Conservation (phyloP, 2,888 invertebrate species). For the Osmoderma eremita region DNA sequence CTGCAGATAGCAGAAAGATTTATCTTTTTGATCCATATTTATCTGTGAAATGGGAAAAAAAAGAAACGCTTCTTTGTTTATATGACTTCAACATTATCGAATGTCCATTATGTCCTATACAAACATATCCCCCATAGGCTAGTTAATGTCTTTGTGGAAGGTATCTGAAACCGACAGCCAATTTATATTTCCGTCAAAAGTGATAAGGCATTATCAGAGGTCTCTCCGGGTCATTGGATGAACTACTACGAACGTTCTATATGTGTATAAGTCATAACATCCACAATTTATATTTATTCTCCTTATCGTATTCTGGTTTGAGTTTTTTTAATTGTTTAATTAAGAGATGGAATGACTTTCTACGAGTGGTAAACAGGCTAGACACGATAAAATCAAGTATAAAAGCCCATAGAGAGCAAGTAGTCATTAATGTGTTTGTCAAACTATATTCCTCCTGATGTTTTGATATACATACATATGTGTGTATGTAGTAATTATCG, state of each 20-base stretch:
- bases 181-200: slow-evolving; percentile 42
- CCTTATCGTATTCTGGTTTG: slow-evolving; percentile 16
- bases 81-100: slow-evolving; percentile 11
- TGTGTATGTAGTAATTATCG: not conserved
- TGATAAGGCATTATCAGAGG: slow-evolving; percentile 44
- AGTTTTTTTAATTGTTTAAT: slow-evolving; percentile 29
- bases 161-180: slow-evolving; percentile 39
- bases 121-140: slow-evolving; percentile 26
- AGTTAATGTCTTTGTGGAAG: slow-evolving; percentile 37
- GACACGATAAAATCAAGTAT: slow-evolving; percentile 8
- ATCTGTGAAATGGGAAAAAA: slow-evolving; percentile 5
- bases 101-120: slow-evolving; percentile 26
- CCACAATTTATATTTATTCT: slow-evolving; percentile 29
- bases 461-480: slow-evolving; percentile 4
- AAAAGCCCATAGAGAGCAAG: not conserved
- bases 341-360: slow-evolving; percentile 27
- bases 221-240: slow-evolving; percentile 44
- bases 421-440: not conserved
- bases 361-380: slow-evolving; percentile 21
- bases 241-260: slow-evolving; percentile 38
- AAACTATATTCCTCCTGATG: not conserved
- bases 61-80: slow-evolving; percentile 25
- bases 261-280: slow-evolving; percentile 27
- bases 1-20: not conserved
- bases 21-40: slow-evolving; percentile 16